phyloP scores from a whole-genome alignment of 2,888 invertebrate species.

The Eugnorisma glareosa region DNA sequence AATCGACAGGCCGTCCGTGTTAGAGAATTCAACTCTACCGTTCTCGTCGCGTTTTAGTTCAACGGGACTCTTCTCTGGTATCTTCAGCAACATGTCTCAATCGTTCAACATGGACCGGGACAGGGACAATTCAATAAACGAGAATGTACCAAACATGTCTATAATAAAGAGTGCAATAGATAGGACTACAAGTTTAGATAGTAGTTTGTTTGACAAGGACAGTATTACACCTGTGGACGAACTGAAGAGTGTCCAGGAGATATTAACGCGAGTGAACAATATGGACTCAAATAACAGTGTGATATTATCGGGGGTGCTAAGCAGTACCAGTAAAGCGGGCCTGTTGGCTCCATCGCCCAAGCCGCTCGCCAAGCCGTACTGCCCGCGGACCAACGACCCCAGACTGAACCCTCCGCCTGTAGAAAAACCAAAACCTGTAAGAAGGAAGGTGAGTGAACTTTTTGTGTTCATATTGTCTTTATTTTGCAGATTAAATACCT shows the following conservation, averaged over 20 bases:
- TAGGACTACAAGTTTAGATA: constrained; percentile 87
- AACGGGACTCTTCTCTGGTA: constrained; percentile 86
- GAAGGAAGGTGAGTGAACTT: constrained; percentile 86
- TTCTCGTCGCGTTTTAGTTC: constrained; percentile 85
- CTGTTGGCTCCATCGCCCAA: constrained; percentile 71
- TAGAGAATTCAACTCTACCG: constrained; percentile 78
- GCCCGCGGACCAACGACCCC: constrained; percentile 81
- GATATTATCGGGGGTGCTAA: constrained; percentile 86
- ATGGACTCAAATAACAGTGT: constrained; percentile 90
- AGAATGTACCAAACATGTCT: constrained; percentile 86
- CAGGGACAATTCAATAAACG: constrained; percentile 80
- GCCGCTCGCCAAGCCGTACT: constrained; percentile 74
- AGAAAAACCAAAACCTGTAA: constrained; percentile 88
- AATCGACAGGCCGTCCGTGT: constrained; percentile 77
- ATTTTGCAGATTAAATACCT: background rate
- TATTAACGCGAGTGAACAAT: constrained; percentile 88
- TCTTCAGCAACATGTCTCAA: constrained; percentile 85
- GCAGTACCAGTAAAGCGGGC: constrained; percentile 76
- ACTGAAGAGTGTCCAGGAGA: constrained; percentile 87
- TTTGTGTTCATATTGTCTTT: constrained; percentile 1
- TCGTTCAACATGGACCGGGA: constrained; percentile 78
- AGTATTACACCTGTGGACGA: constrained; percentile 84
- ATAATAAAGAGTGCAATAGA: constrained; percentile 89
- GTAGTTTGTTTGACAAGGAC: constrained; percentile 85
- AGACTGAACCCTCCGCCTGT: constrained; percentile 86